Conservation (phyloP, 2,113 vertebrate species). For the Hemichromis elongatus region DNA sequence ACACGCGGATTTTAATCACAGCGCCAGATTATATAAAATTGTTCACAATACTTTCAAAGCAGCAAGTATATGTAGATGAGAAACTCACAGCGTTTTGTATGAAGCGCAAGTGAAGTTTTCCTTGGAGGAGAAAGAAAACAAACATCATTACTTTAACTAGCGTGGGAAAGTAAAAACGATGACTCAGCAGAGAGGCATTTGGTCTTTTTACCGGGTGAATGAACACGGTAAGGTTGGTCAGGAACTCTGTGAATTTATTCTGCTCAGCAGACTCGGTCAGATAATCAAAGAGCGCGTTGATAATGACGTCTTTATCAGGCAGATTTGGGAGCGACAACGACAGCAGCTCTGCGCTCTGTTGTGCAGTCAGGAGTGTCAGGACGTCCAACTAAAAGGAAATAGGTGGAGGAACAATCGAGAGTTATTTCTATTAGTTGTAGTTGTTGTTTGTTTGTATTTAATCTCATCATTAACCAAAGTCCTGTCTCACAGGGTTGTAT, state of each 20-base stretch:
- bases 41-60: no score
- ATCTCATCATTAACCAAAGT: background rate
- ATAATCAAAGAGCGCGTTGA: conserved; percentile 52
- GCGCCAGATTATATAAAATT: background rate
- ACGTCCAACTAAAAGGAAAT: conserved; percentile 44
- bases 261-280: conserved; percentile 7
- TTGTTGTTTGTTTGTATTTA: background rate
- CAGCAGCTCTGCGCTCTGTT: conserved; percentile 58
- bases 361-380: conserved; percentile 33
- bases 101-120: conserved; percentile 49
- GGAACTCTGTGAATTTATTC: conserved; percentile 14
- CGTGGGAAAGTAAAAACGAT: background rate
- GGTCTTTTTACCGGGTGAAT: conserved; percentile 24
- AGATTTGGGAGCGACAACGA: background rate
- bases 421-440: background rate
- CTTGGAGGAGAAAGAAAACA: conserved; percentile 11
- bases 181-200: background rate
- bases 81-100: conserved; percentile 60
- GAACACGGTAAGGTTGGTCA: background rate
- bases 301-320: conserved; percentile 20
- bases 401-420: background rate
- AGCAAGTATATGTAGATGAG: background rate
- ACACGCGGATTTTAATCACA: background rate
- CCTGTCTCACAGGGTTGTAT: conserved; percentile 56
- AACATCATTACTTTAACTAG: background rate